A percentile compares a stretch with the other conserved stretches of the same genome.
These are phyloP conservation scores for Okapia johnstoni DNA, from an alignment of 2,113 vertebrate species.

Conservation along the genomic window DNA sequence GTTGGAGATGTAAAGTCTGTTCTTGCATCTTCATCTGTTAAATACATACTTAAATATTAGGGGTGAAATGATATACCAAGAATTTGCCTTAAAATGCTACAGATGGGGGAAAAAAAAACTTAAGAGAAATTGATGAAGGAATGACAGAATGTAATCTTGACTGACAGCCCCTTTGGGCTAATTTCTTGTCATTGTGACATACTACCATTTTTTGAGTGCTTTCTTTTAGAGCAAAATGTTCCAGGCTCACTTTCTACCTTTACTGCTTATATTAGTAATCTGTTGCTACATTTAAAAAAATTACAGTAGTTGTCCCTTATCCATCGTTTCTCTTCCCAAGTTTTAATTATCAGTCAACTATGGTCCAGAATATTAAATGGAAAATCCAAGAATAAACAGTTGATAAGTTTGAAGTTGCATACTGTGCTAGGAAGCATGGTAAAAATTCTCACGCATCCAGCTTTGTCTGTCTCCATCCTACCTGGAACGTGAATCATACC, in stretches of 20 bases:
- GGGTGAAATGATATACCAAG: background rate
- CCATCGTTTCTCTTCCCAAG: background rate
- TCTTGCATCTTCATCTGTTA: conserved; percentile 3
- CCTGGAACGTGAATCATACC: background rate
- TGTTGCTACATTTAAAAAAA: background rate
- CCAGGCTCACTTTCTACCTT: background rate
- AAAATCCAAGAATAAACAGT: background rate
- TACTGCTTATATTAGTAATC: background rate
- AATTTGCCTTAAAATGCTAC: conserved; percentile 2
- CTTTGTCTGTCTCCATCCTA: background rate
- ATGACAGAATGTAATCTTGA: background rate
- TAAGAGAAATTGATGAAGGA: background rate
- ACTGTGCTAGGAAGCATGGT: background rate
- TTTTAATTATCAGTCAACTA: background rate
- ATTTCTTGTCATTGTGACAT: background rate
- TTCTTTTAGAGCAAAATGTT: background rate
- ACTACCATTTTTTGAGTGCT: background rate
- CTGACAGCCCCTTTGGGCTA: background rate
- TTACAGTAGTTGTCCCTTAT: background rate
- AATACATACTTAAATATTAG: background rate
- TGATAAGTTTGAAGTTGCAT: background rate
- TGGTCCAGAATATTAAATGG: background rate
- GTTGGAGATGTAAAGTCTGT: background rate
- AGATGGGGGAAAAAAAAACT: background rate
- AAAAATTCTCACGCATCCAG: background rate